Evolutionary conservation across 2,888 invertebrate species (phyloP).

Genomic region (Baccha elongata): DNA sequence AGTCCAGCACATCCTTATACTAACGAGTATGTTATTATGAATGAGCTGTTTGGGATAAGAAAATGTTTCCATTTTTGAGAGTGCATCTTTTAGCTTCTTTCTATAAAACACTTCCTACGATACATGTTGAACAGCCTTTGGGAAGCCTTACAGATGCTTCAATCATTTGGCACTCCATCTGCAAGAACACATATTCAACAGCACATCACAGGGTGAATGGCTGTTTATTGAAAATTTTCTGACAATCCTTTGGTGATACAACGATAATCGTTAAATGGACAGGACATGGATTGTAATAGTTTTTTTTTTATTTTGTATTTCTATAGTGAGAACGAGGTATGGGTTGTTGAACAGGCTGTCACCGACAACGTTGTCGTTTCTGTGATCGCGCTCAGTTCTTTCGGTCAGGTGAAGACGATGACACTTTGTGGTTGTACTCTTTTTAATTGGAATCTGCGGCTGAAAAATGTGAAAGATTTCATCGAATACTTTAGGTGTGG

Average conservation of each 20-base stretch:
- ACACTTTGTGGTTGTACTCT: conserved; percentile 35
- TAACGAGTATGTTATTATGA: conserved; percentile 47
- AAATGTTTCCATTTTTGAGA: conserved; percentile 17
- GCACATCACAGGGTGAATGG: neutral
- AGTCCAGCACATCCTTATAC: conserved; percentile 40
- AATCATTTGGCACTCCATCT: conserved; percentile 47
- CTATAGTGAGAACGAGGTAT: neutral
- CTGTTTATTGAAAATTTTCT: conserved; percentile 47
- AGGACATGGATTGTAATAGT: conserved; percentile 22
- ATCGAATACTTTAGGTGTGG: conserved; percentile 32
- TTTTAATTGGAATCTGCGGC: conserved; percentile 30
- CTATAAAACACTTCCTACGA: conserved; percentile 43
- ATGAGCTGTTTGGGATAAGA: conserved; percentile 41
- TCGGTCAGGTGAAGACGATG: conserved; percentile 26
- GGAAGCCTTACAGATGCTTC: conserved; percentile 47
- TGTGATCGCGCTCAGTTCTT: neutral
- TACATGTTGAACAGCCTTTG: conserved; percentile 59
- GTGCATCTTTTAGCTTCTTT: conserved; percentile 26
- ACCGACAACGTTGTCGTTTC: neutral
- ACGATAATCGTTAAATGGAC: conserved; percentile 50
- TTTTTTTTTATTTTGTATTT: neutral
- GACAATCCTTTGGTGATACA: conserved; percentile 56
- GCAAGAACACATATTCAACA: conserved; percentile 11
- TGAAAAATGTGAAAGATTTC: conserved; percentile 22
- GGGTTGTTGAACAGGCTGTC: neutral